phyloP scores from a whole-genome alignment of 1,140 invertebrate species.

The Pentalonia nigronervosa region DNA sequence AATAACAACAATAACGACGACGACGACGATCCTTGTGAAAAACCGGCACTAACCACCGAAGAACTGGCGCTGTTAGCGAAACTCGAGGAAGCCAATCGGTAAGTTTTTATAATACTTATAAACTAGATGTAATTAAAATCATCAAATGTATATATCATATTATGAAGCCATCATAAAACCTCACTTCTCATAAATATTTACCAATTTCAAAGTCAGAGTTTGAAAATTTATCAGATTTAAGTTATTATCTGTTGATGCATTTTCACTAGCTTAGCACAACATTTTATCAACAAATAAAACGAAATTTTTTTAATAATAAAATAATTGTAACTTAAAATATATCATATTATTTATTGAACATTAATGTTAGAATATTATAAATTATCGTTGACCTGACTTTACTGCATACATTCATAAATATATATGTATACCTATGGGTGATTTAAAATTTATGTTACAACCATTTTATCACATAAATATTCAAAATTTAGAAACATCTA shows the following conservation, averaged over 20 bases:
- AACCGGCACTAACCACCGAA: constrained; percentile 61
- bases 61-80: constrained; percentile 88
- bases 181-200: background rate
- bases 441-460: no score
- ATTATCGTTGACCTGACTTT: no score
- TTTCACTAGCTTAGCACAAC: background rate
- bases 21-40: constrained; percentile 16
- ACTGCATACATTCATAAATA: background rate
- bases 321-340: background rate
- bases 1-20: constrained; percentile 33
- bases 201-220: background rate
- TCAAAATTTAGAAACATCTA: no score
- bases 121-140: background rate
- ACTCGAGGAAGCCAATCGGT: constrained; percentile 91
- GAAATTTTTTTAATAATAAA: background rate
- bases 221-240: background rate
- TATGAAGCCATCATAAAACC: background rate
- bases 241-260: background rate
- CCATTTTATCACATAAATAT: no score
- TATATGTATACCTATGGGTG: no score
- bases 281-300: background rate
- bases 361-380: background rate
- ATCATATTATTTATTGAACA: background rate
- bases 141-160: background rate
- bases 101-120: constrained; percentile 55